phyloP scores from a whole-genome alignment of 2,113 vertebrate species.

The Heterotilapia buettikoferi region DNA sequence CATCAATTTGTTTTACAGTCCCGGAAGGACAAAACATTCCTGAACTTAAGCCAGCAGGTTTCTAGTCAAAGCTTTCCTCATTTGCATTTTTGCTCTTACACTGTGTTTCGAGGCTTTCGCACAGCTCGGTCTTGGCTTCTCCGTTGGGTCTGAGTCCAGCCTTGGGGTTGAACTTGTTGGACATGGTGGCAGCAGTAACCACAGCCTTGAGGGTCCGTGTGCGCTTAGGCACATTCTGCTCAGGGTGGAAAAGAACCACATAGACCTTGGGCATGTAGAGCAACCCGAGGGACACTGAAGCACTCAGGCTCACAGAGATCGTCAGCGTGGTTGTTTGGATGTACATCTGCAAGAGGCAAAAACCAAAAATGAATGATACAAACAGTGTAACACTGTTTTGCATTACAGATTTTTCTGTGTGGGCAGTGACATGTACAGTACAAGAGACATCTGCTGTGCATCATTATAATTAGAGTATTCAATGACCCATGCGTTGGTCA shows the following conservation, averaged over 20 bases:
- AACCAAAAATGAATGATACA: background rate
- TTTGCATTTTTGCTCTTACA: conserved; percentile 67
- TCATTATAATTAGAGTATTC: conserved; percentile 37
- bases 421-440: background rate
- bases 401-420: background rate
- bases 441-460: conserved; percentile 40
- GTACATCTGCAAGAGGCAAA: conserved; percentile 81
- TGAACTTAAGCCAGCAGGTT: background rate
- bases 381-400: background rate
- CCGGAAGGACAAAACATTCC: conserved; percentile 2
- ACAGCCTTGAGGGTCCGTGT: conserved; percentile 96
- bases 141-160: conserved; percentile 92
- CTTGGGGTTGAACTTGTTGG: conserved; percentile 98
- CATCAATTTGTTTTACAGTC: conserved; percentile 1
- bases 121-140: conserved; percentile 95
- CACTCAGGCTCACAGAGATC: conserved; percentile 97
- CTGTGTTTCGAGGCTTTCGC: conserved; percentile 93
- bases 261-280: conserved; percentile 99
- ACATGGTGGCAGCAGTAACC: conserved; percentile 96
- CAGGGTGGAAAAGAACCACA: conserved; percentile 95
- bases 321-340: conserved; percentile 98
- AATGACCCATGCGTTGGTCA: conserved; percentile 33
- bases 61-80: background rate
- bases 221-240: conserved; percentile 97
- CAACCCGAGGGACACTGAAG: conserved; percentile 95